Percentiles rank a stretch among this genome's conserved stretches.
phyloP scores from a whole-genome alignment of 2,113 vertebrate genomes.

The Psammodynastes pulverulentus region DNA sequence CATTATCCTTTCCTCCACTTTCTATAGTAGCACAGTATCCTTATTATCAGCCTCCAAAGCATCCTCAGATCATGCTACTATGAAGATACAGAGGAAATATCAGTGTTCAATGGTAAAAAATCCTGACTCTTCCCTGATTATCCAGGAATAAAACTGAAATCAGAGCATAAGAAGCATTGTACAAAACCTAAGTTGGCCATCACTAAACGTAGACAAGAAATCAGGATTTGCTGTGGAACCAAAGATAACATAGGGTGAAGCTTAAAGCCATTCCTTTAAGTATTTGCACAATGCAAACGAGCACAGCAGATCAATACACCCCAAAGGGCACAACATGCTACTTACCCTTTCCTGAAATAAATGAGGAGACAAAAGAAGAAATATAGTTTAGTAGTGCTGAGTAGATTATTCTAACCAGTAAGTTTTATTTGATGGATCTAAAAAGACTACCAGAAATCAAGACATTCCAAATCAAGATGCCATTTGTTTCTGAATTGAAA shows the following conservation, averaged over 20 bases:
- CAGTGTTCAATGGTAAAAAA: not conserved
- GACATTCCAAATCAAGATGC: rapidly evolving
- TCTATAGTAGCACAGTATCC: not conserved
- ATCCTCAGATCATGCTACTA: not conserved
- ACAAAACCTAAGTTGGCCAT: not conserved
- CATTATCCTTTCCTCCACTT: not conserved
- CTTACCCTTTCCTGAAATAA: conserved; percentile 65
- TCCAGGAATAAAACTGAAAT: not conserved
- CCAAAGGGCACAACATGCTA: not conserved
- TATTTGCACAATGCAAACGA: not conserved
- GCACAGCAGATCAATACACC: not conserved
- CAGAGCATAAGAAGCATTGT: not conserved
- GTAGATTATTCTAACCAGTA: rapidly evolving
- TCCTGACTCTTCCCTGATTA: not conserved
- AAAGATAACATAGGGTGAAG: not conserved
- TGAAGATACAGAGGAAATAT: not conserved
- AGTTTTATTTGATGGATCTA: conserved; percentile 6
- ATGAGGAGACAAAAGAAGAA: conserved; percentile 39
- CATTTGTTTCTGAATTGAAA: not conserved
- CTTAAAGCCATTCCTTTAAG: not conserved
- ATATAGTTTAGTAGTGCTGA: not conserved
- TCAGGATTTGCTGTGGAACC: not conserved
- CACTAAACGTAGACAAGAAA: not conserved
- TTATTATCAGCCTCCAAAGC: not conserved
- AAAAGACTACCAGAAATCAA: rapidly evolving